These are phyloP conservation scores for Helogale parvula DNA, from an alignment of 2,113 vertebrate genomes.

Conservation along the genomic window DNA sequence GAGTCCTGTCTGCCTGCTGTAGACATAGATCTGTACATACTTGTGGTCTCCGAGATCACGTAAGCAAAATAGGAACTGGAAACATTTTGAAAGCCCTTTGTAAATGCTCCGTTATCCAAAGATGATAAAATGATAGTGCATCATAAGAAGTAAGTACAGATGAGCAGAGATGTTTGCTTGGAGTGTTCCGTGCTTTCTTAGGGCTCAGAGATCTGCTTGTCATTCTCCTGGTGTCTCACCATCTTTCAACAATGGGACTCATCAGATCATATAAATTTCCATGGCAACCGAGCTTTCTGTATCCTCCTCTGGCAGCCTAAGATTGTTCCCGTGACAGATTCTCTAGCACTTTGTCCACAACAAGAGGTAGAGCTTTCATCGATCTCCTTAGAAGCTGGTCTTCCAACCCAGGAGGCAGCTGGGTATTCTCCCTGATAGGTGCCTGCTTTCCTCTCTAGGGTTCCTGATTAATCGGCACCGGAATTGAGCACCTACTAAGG, in stretches of 20 bases:
- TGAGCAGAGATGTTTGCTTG: neutral
- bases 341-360: slow-evolving; percentile 59
- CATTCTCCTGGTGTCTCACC: slow-evolving; percentile 60
- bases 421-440: neutral
- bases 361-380: neutral
- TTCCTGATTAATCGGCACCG: neutral
- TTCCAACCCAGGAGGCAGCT: neutral
- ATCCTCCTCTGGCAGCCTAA: slow-evolving; percentile 27
- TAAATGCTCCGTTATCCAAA: neutral
- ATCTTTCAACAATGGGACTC: slow-evolving; percentile 50
- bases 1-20: neutral
- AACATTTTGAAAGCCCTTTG: slow-evolving; percentile 4
- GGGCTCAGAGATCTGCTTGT: slow-evolving; percentile 44
- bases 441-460: neutral
- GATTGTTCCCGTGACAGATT: neutral
- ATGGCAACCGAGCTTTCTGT: slow-evolving; percentile 65
- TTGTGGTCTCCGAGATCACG: neutral
- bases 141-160: neutral
- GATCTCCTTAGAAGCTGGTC: neutral
- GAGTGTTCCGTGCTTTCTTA: slow-evolving; percentile 16
- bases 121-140: neutral
- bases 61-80: neutral
- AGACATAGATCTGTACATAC: neutral
- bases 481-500: neutral
- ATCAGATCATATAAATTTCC: slow-evolving; percentile 68